Percentiles rank a stretch among this genome's conserved stretches.
Evolutionary conservation across 2,113 vertebrate genomes (phyloP).

Genomic region (Loxodonta africana): DNA sequence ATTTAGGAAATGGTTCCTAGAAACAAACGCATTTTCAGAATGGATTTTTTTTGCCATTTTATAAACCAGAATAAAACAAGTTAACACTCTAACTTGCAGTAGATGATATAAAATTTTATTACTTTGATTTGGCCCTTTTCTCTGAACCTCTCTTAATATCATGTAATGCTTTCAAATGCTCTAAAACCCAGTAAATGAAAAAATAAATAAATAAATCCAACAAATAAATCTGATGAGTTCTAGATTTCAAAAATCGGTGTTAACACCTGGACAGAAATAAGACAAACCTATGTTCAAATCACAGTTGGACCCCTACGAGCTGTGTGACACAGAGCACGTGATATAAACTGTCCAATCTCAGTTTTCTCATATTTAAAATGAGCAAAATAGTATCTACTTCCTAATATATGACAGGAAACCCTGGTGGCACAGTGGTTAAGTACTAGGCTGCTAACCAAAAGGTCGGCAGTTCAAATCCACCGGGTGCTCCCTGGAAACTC

Average conservation of each 20-base stretch:
- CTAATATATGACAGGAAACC: no score
- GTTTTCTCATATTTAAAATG: neutral
- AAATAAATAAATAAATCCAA: neutral
- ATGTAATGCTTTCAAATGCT: neutral
- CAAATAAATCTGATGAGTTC: neutral
- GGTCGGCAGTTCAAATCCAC: no score
- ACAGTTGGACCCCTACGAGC: neutral
- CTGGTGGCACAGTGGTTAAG: no score
- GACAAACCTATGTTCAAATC: neutral
- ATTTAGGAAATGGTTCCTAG: neutral
- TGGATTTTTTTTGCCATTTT: neutral
- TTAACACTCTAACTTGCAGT: slow-evolving; percentile 3
- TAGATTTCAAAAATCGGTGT: neutral
- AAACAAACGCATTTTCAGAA: neutral
- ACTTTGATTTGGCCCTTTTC: neutral
- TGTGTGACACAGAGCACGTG: neutral
- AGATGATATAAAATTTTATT: neutral
- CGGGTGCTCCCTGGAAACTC: no score
- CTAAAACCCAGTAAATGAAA: neutral
- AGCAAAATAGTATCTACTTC: neutral
- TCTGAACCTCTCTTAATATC: neutral
- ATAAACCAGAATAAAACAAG: neutral
- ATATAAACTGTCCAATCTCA: neutral
- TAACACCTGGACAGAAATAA: neutral
- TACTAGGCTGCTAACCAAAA: no score